Percentiles rank a stretch among this genome's conserved stretches.
Conservation (phyloP, 2,888 invertebrate species). For the Microctonus hyperodae region DNA sequence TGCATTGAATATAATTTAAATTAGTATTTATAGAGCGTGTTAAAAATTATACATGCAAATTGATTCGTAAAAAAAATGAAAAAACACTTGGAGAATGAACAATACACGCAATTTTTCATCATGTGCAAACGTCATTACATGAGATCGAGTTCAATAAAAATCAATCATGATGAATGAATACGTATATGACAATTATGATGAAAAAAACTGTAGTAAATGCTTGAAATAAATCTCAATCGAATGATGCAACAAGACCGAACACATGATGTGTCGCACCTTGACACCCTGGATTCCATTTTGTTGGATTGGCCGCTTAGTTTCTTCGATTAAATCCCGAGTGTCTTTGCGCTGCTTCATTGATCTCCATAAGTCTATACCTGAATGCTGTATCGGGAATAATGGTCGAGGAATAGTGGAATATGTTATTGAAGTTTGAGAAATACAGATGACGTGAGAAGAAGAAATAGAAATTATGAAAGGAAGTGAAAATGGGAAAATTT, state of each 20-base stretch:
- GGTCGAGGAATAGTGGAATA: constrained; percentile 16
- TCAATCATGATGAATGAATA: not conserved
- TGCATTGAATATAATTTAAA: too few species aligned
- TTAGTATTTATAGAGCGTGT: not conserved
- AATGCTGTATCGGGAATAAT: constrained; percentile 46
- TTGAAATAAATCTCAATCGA: constrained; percentile 30
- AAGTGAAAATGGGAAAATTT: constrained; percentile 15
- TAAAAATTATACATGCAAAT: constrained; percentile 20
- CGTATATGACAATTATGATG: constrained; percentile 20
- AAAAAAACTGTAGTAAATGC: constrained; percentile 21
- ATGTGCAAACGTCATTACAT: not conserved
- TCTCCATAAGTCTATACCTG: constrained; percentile 56
- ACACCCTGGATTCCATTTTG: constrained; percentile 53
- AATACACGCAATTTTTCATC: not conserved
- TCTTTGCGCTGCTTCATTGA: constrained; percentile 49
- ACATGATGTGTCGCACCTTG: constrained; percentile 59
- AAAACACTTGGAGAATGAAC: constrained; percentile 16
- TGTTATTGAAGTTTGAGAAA: constrained; percentile 19
- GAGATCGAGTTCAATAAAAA: not conserved
- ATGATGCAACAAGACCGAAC: constrained; percentile 50
- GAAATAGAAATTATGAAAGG: too few species aligned
- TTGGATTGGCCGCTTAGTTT: constrained; percentile 49
- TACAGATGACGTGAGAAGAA: not conserved
- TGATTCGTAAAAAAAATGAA: constrained; percentile 15
- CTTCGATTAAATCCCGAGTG: constrained; percentile 48